phyloP scores from a whole-genome alignment of 1,140 invertebrate species.

The Drosophila sturtevanti region DNA sequence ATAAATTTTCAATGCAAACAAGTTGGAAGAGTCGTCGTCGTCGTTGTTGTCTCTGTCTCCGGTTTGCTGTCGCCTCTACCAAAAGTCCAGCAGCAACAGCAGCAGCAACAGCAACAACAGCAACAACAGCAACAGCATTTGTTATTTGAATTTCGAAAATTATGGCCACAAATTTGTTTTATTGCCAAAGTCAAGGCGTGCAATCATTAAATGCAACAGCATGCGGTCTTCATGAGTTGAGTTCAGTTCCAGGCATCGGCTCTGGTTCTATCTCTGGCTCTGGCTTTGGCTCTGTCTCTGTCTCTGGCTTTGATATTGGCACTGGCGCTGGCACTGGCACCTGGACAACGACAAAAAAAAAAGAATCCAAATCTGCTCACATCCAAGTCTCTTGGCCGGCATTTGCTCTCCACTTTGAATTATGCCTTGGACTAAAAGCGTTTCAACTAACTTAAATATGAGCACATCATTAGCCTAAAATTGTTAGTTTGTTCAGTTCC shows the following conservation, averaged over 20 bases:
- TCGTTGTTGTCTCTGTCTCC: constrained; percentile 23
- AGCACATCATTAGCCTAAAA: constrained; percentile 81
- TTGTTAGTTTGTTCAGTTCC: constrained; percentile 68
- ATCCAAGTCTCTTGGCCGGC: neutral
- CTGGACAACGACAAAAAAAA: constrained; percentile 13
- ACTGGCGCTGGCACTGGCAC: constrained; percentile 11
- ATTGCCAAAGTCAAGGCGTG: constrained; percentile 81
- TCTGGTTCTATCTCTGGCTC: neutral
- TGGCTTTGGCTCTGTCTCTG: neutral
- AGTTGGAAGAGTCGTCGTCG: constrained; percentile 50
- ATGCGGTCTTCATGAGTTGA: constrained; percentile 60
- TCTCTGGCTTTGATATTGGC: constrained; percentile 7
- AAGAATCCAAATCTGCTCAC: neutral
- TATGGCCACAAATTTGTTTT: constrained; percentile 81
- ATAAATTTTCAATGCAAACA: constrained; percentile 81
- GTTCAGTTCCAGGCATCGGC: constrained; percentile 17
- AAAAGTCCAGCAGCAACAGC: constrained; percentile 24
- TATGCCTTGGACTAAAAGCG: constrained; percentile 77
- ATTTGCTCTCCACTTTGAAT: constrained; percentile 47
- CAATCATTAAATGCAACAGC: constrained; percentile 81
- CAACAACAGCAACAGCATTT: constrained; percentile 51
- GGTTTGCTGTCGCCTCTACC: constrained; percentile 16
- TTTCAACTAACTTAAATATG: constrained; percentile 80
- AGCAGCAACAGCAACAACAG: constrained; percentile 19
- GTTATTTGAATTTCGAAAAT: constrained; percentile 81